Percentiles rank a stretch among this genome's conserved stretches.
These are phyloP conservation scores for Notothenia rossii DNA, from an alignment of 2,113 vertebrate species.

Conservation along the genomic window DNA sequence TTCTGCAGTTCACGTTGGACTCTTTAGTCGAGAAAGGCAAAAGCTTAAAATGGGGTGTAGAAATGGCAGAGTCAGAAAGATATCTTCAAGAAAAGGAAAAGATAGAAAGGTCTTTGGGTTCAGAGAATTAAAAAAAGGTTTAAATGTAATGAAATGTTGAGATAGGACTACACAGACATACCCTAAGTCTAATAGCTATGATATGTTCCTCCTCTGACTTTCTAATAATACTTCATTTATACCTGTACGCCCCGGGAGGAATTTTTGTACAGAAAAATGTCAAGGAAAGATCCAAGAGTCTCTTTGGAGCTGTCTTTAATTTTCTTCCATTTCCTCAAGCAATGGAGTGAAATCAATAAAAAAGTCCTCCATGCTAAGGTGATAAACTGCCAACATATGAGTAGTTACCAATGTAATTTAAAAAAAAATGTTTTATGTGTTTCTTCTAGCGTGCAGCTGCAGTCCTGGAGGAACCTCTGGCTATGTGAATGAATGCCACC, in stretches of 20 bases:
- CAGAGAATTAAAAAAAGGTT: neutral
- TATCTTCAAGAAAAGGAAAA: no score
- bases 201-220: constrained; percentile 40
- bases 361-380: neutral
- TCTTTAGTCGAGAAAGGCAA: constrained; percentile 34
- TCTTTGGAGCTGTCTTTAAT: constrained; percentile 9
- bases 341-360: constrained; percentile 27
- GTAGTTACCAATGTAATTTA: neutral
- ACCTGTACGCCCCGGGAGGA: neutral
- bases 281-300: constrained; percentile 26
- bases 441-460: constrained; percentile 88
- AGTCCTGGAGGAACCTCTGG: constrained; percentile 76
- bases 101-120: no score
- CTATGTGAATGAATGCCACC: constrained; percentile 80
- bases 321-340: constrained; percentile 15
- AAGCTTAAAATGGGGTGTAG: constrained; percentile 6
- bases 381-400: constrained; percentile 1
- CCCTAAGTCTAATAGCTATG: constrained; percentile 19
- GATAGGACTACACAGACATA: constrained; percentile 40
- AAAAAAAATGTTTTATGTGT: constrained; percentile 18
- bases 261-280: constrained; percentile 7
- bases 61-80: constrained; percentile 36
- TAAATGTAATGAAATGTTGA: constrained; percentile 8
- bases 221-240: constrained; percentile 14
- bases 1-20: constrained; percentile 23